A percentile compares a stretch with the other conserved stretches of the same genome.
Conservation (phyloP, 2,888 invertebrate genomes). For the Venustoraphidia nigricollis region DNA sequence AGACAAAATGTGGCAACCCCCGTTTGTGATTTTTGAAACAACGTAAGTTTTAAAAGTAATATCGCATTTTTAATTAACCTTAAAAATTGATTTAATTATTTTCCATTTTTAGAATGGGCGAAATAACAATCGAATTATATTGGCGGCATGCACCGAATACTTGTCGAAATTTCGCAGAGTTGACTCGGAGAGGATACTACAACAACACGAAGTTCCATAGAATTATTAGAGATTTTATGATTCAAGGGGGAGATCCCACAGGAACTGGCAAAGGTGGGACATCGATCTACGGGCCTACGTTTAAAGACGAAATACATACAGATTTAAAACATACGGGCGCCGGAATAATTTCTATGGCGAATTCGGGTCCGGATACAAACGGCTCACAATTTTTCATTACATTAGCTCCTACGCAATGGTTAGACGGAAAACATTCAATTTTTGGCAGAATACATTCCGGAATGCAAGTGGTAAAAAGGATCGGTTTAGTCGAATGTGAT, state of each 20-base stretch:
- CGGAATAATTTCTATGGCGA: conserved; percentile 93
- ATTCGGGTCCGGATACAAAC: conserved; percentile 92
- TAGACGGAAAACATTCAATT: conserved; percentile 94
- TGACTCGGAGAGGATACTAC: conserved; percentile 85
- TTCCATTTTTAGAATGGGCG: conserved; percentile 69
- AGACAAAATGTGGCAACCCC: conserved; percentile 81
- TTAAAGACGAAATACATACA: conserved; percentile 88
- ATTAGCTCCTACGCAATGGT: conserved; percentile 90
- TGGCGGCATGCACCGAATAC: conserved; percentile 99
- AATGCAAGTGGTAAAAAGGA: conserved; percentile 81
- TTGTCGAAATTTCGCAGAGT: conserved; percentile 93
- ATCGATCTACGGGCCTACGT: conserved; percentile 89
- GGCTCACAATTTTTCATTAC: conserved; percentile 99
- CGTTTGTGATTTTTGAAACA: conserved; percentile 66
- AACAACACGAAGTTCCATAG: conserved; percentile 93
- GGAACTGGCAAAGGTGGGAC: conserved; percentile 92
- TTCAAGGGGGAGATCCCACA: conserved; percentile 94
- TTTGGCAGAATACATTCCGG: conserved; percentile 83
- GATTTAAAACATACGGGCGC: conserved; percentile 91
- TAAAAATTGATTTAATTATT: not conserved
- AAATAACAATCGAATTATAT: conserved; percentile 81
- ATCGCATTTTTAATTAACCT: conserved; percentile 1
- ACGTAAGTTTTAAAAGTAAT: conserved; percentile 40
- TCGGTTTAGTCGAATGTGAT: conserved; percentile 90
- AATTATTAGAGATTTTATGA: conserved; percentile 87